These are phyloP conservation scores for Ptychoptera albimana DNA, from an alignment of 2,888 invertebrate genomes.

Conservation along the genomic window DNA sequence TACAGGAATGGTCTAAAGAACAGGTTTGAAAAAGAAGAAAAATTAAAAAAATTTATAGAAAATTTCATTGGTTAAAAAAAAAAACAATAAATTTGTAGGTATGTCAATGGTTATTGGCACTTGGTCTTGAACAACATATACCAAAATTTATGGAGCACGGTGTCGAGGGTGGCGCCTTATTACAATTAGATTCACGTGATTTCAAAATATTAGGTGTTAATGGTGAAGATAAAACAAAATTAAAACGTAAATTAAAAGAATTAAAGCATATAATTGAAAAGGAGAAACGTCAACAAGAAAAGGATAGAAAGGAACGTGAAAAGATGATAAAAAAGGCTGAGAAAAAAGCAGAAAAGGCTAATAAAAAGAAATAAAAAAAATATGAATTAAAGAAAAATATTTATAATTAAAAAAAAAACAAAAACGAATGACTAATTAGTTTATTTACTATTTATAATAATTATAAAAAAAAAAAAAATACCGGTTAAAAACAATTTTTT, in stretches of 20 bases:
- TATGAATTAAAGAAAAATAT: no score
- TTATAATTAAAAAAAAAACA: no score
- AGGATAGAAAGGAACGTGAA: conserved; percentile 68
- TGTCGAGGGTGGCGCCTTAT: conserved; percentile 69
- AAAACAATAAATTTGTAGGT: conserved; percentile 40
- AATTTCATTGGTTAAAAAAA: no score
- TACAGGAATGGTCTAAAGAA: conserved; percentile 62
- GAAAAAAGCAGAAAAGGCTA: conserved; percentile 51
- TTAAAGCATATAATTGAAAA: conserved; percentile 57
- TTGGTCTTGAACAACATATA: conserved; percentile 76
- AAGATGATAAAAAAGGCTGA: conserved; percentile 76
- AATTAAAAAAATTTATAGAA: background rate
- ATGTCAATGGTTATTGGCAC: conserved; percentile 73
- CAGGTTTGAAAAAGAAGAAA: conserved; percentile 35
- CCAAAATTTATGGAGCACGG: conserved; percentile 76
- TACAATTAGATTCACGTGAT: conserved; percentile 80
- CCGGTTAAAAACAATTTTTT: no score
- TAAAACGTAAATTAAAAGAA: conserved; percentile 76
- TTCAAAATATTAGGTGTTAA: conserved; percentile 72
- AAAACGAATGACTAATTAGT: no score
- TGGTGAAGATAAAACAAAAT: conserved; percentile 63
- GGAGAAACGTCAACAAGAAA: conserved; percentile 61
- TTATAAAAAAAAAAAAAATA: no score
- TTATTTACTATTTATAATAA: no score
- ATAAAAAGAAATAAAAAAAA: conserved; percentile 40